Percentiles rank a stretch among this genome's conserved stretches.
Evolutionary conservation across 1,140 invertebrate genomes (phyloP).

Genomic region (Cyphomyrmex costatus): DNA sequence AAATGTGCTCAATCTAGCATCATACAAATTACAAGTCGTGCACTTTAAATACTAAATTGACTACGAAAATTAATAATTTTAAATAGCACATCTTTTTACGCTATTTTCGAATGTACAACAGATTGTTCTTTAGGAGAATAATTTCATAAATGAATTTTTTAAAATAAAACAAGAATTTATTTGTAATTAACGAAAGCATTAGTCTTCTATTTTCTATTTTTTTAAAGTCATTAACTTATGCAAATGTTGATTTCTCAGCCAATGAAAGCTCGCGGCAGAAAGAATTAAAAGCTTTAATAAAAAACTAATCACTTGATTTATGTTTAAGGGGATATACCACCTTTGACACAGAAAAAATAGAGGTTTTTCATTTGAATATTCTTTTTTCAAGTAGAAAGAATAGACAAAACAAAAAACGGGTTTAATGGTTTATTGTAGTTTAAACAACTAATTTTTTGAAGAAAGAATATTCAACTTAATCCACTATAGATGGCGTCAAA

Average conservation of each 20-base stretch:
- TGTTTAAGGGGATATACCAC: too few relatives aligned
- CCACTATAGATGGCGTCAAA: too few relatives aligned
- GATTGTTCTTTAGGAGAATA: not conserved
- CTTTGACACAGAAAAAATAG: too few relatives aligned
- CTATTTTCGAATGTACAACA: not conserved
- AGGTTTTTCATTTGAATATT: too few relatives aligned
- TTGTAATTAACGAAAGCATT: conserved; percentile 6
- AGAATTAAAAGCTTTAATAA: not conserved
- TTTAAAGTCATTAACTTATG: not conserved
- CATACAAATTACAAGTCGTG: not conserved
- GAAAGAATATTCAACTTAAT: too few relatives aligned
- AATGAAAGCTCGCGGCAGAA: not conserved
- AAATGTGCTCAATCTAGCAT: conserved; percentile 7
- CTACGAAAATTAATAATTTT: conserved; percentile 19
- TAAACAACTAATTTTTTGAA: too few relatives aligned
- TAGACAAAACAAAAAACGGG: too few relatives aligned
- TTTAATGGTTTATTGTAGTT: too few relatives aligned
- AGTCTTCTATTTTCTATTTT: not conserved
- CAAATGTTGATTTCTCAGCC: not conserved
- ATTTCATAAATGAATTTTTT: not conserved
- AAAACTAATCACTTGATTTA: not conserved
- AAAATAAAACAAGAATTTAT: not conserved
- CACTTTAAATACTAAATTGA: conserved; percentile 33
- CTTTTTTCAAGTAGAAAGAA: too few relatives aligned
- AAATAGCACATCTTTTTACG: not conserved